Base-by-base conservation (phyloP, 2,888 invertebrate species). In the Nipponacmea schrenckii region DNA sequence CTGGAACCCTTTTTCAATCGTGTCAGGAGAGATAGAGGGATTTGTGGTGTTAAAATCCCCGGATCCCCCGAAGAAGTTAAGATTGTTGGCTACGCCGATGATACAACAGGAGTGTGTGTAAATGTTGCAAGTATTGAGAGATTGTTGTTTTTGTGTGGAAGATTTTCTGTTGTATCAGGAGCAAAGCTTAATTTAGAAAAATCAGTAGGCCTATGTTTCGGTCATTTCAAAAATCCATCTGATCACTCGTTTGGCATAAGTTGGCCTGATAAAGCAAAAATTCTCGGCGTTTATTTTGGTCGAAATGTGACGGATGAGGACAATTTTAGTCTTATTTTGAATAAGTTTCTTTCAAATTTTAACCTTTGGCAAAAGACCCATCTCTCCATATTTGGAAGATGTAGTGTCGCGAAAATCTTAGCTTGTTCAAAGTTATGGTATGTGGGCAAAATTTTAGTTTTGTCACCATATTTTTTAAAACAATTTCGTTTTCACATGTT, bases 201-300 rank as follows among this genome's bases (percentile, higher is more conserved):
- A n/a, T n/a, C n/a, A n/a, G n/a, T n/a, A n/a, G n/a, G n/a, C n/a
- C n/a, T n/a, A n/a, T n/a, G n/a, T n/a, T n/a, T n/a, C n/a, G 72
- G 72, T 5, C 65, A 69, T 27, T 72, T 68, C 63, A 31, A 31
- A 20, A 44, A 20, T 67, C 31, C 66, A 26, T 45, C 66, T 2
- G 72, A 72, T 26, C 65, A 68, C 24, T 20, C 66, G 24, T 72
- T 69, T 45, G 72, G 69, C 10, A 68, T 72, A 15, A n/a, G 71
- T 31, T 79, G 75, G 75, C 73, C 74, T n/a, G 39, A 74, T 20
- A 68, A 70, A 48, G 62, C 56, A 24, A 77, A 74, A 65, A 46
- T 79, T n/a, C 68, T 75, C 45, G 77, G 77, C n/a, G n/a, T n/a
- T n/a, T n/a, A n/a, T n/a, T n/a, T n/a, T n/a, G n/a, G n/a, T n/a